Percentiles rank a stretch among this genome's conserved stretches.
Evolutionary conservation across 2,888 invertebrate genomes (phyloP).

Genomic region (Alcis repandata): DNA sequence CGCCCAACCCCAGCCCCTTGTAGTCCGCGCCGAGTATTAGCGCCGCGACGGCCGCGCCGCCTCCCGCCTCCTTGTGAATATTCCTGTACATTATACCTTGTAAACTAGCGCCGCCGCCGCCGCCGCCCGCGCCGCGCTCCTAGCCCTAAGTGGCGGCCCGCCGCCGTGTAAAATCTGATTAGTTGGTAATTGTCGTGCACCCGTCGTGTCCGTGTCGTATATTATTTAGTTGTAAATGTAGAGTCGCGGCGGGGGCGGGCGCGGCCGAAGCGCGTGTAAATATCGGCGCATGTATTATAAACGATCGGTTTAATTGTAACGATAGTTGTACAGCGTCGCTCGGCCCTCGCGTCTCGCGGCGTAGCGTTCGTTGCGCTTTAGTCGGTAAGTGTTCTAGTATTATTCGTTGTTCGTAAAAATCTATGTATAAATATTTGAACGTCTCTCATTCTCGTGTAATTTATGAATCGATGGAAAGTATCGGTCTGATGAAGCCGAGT

Average conservation of each 20-base stretch:
- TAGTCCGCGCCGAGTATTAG: constrained; percentile 75
- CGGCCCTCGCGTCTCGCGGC: constrained; percentile 79
- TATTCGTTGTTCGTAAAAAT: constrained; percentile 86
- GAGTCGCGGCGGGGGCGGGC: constrained; percentile 44
- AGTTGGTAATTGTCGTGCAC: constrained; percentile 49
- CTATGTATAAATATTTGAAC: constrained; percentile 87
- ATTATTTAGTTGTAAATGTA: constrained; percentile 47
- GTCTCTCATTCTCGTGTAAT: constrained; percentile 86
- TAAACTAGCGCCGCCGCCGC: constrained; percentile 66
- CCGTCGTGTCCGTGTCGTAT: constrained; percentile 50
- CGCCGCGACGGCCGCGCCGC: constrained; percentile 54
- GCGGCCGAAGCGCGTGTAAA: constrained; percentile 52
- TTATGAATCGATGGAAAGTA: constrained; percentile 81
- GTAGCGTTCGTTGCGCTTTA: constrained; percentile 76
- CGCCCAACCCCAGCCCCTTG: constrained; percentile 90
- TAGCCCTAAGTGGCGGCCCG: constrained; percentile 43
- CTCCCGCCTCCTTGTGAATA: constrained; percentile 73
- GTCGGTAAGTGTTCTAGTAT: constrained; percentile 85
- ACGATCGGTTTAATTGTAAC: constrained; percentile 66
- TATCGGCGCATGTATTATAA: constrained; percentile 52
- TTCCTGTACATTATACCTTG: constrained; percentile 79
- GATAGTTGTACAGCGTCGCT: constrained; percentile 80
- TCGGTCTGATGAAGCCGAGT: constrained; percentile 68
- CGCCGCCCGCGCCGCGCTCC: constrained; percentile 33
- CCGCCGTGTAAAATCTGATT: constrained; percentile 56